phyloP scores from a whole-genome alignment of 2,888 invertebrate species.

The Notocelia uddmanniana region DNA sequence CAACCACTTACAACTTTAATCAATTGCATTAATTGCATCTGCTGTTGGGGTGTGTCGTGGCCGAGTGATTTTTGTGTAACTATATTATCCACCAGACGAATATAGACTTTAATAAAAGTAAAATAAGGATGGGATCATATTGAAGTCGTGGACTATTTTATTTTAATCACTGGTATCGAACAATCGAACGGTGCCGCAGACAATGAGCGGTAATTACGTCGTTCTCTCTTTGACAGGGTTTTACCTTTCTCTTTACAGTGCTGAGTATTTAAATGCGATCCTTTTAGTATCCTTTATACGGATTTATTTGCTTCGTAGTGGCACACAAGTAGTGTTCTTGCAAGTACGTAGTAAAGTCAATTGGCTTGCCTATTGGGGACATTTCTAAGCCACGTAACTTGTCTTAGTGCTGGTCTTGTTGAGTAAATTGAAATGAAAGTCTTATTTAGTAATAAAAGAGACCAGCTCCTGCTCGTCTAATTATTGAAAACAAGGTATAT shows the following conservation, averaged over 20 bases:
- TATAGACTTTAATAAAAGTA: not conserved
- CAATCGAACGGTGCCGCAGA: slow-evolving; percentile 65
- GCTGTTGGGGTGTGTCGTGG: slow-evolving; percentile 51
- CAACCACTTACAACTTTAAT: slow-evolving; percentile 62
- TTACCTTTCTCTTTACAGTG: slow-evolving; percentile 49
- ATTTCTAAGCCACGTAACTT: too few relatives aligned
- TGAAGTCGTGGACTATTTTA: slow-evolving; percentile 58
- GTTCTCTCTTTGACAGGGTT: slow-evolving; percentile 59
- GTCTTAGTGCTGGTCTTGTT: too few relatives aligned
- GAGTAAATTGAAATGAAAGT: too few relatives aligned
- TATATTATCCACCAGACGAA: not conserved
- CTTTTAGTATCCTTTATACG: not conserved
- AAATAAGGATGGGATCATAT: not conserved
- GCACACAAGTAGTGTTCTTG: too few relatives aligned
- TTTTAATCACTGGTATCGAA: slow-evolving; percentile 70
- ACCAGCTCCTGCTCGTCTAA: too few relatives aligned
- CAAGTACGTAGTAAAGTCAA: too few relatives aligned
- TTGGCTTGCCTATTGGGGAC: too few relatives aligned
- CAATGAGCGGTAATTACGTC: slow-evolving; percentile 71
- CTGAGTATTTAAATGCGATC: slow-evolving; percentile 19
- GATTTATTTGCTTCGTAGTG: not conserved
- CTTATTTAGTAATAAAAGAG: too few relatives aligned
- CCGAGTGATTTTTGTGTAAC: slow-evolving; percentile 49
- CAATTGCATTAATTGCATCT: slow-evolving; percentile 67
- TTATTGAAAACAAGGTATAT: too few relatives aligned